Conservation (phyloP, 1,140 invertebrate genomes). For the Drosophila teissieri region DNA sequence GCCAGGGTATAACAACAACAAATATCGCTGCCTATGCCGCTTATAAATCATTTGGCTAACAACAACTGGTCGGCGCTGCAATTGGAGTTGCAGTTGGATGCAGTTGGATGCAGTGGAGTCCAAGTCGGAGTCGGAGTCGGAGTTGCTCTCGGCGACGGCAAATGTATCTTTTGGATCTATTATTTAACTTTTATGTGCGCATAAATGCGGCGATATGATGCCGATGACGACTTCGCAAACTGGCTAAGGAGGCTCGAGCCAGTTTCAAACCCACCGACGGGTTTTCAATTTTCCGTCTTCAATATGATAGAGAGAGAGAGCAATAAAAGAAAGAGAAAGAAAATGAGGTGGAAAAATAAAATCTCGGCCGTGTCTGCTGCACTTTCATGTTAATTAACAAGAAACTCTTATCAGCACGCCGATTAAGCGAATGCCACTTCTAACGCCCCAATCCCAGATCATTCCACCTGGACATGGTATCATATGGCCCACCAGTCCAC, state of each 20-base stretch:
- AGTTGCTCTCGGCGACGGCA: slow-evolving; percentile 34
- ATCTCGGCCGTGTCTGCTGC: slow-evolving; percentile 35
- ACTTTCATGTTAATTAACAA: slow-evolving; percentile 80
- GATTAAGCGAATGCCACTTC: slow-evolving; percentile 62
- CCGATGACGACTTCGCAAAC: slow-evolving; percentile 58
- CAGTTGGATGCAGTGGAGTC: slow-evolving; percentile 8
- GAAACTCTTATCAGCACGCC: slow-evolving; percentile 66
- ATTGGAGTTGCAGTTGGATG: slow-evolving; percentile 37
- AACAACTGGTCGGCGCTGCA: slow-evolving; percentile 39
- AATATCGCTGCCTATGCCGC: slow-evolving; percentile 29
- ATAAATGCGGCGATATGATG: slow-evolving; percentile 81
- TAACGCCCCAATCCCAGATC: slow-evolving; percentile 27
- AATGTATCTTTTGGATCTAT: slow-evolving; percentile 83
- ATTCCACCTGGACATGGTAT: neutral
- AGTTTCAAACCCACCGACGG: slow-evolving; percentile 21
- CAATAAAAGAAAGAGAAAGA: too few species aligned
- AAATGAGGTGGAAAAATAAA: neutral
- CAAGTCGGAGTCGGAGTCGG: slow-evolving; percentile 4
- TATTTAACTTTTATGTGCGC: slow-evolving; percentile 83
- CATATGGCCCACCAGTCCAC: neutral
- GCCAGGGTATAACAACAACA: slow-evolving; percentile 54
- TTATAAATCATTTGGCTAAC: slow-evolving; percentile 74
- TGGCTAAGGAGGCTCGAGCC: slow-evolving; percentile 38
- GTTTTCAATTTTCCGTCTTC: slow-evolving; percentile 18
- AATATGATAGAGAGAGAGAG: too few species aligned